phyloP scores from a whole-genome alignment of 1,140 invertebrate species.

The Apis laboriosa region DNA sequence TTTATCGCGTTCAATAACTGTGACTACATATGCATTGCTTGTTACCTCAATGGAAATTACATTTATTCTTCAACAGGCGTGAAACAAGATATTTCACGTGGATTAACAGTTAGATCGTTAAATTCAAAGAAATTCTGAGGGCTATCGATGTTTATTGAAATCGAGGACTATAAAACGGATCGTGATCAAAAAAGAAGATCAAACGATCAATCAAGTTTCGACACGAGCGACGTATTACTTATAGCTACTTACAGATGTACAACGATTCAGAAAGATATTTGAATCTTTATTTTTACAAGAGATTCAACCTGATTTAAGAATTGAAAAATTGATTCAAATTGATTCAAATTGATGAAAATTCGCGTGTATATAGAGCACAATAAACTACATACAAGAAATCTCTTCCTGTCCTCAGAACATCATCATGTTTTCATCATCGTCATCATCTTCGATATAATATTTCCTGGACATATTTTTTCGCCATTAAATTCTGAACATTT shows the following conservation, averaged over 20 bases:
- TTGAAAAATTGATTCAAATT: too few species aligned
- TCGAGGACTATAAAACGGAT: background rate
- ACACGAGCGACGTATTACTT: background rate
- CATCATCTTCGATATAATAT: too few species aligned
- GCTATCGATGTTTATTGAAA: background rate
- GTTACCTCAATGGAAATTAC: conserved; percentile 22
- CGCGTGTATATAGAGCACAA: too few species aligned
- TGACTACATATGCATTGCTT: conserved; percentile 14
- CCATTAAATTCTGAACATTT: too few species aligned
- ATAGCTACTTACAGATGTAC: background rate
- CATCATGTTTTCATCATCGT: too few species aligned
- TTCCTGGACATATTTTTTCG: too few species aligned
- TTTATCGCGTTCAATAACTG: conserved; percentile 31
- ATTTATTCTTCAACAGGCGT: conserved; percentile 32
- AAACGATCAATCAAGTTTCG: conserved; percentile 10
- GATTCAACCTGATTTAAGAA: too few species aligned
- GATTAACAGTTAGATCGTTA: conserved; percentile 36
- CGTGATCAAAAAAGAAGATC: background rate
- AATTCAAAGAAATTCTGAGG: background rate
- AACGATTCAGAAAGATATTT: background rate
- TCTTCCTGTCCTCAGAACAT: too few species aligned
- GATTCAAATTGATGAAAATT: too few species aligned
- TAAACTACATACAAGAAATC: too few species aligned
- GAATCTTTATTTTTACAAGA: too few species aligned
- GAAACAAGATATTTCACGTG: conserved; percentile 23